A percentile compares a stretch with the other conserved stretches of the same genome.
phyloP scores from a whole-genome alignment of 2,888 invertebrate genomes.

The Idaea biselata region DNA sequence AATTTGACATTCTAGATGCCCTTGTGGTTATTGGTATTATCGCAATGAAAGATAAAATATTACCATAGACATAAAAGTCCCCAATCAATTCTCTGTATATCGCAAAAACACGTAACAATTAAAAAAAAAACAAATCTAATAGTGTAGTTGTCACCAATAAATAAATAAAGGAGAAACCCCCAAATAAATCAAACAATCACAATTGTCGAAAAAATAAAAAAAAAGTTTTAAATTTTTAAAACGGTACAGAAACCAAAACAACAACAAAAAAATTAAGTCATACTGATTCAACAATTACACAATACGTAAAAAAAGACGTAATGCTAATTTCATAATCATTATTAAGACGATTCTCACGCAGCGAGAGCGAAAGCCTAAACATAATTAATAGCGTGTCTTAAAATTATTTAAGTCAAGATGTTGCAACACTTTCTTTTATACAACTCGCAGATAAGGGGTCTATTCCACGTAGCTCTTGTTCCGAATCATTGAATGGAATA shows the following conservation, averaged over 20 bases:
- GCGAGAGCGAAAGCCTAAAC: slow-evolving; percentile 48
- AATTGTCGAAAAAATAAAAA: background rate
- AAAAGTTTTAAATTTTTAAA: background rate
- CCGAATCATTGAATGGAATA: too few species aligned
- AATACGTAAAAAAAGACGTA: background rate
- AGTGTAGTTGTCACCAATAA: too few species aligned
- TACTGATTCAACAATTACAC: slow-evolving; percentile 1
- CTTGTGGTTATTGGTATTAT: too few species aligned
- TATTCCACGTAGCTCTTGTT: background rate
- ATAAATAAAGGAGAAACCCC: too few species aligned
- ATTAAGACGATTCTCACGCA: slow-evolving; percentile 32
- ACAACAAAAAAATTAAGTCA: slow-evolving; percentile 8
- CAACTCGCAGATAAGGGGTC: background rate
- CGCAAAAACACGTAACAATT: too few species aligned
- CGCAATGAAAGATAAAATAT: too few species aligned
- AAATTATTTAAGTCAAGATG: slow-evolving; percentile 46
- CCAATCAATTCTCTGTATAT: too few species aligned
- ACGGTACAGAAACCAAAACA: slow-evolving; percentile 8
- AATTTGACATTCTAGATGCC: too few species aligned
- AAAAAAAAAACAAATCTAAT: too few species aligned
- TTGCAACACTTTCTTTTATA: slow-evolving; percentile 44
- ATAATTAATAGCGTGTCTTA: slow-evolving; percentile 55
- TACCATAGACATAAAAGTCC: too few species aligned
- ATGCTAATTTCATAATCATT: slow-evolving; percentile 34
- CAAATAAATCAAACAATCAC: background rate